Percentiles rank a stretch among this genome's conserved stretches.
These are phyloP conservation scores for Coranthus polyacanthus DNA, from an alignment of 2,797 vertebrate genomes.

Conservation along the genomic window DNA sequence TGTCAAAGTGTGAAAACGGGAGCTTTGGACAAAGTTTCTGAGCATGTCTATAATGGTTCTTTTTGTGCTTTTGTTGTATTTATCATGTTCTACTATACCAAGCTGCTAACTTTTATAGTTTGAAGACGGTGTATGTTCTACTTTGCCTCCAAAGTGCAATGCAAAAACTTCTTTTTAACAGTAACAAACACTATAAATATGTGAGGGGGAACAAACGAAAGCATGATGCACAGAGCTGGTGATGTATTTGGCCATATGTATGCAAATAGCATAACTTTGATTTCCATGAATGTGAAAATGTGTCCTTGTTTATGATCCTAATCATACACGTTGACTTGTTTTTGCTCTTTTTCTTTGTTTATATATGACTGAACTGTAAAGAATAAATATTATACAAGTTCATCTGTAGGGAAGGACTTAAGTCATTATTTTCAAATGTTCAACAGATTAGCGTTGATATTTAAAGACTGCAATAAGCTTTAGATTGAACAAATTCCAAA, in stretches of 20 bases:
- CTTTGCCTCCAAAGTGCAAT: constrained; percentile 32
- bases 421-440: constrained; percentile 40
- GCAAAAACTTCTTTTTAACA: constrained; percentile 31
- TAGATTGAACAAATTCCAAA: constrained; percentile 38
- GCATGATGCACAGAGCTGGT: constrained; percentile 39
- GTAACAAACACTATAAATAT: constrained; percentile 26
- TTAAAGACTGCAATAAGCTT: constrained; percentile 49
- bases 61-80: constrained; percentile 14
- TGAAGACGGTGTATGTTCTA: constrained; percentile 28
- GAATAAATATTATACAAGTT: constrained; percentile 48
- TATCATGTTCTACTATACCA: constrained; percentile 34
- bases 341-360: constrained; percentile 7
- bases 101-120: constrained; percentile 45
- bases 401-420: constrained; percentile 30
- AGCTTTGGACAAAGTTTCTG: constrained; percentile 41
- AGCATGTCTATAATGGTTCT: constrained; percentile 38
- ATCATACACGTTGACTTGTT: constrained; percentile 28
- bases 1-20: constrained; percentile 20
- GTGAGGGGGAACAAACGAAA: constrained; percentile 52
- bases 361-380: constrained; percentile 54
- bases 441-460: constrained; percentile 11
- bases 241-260: constrained; percentile 42
- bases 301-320: constrained; percentile 41
- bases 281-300: constrained; percentile 74
- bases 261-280: constrained; percentile 33